Conservation (phyloP, 2,797 vertebrate genomes). For the Diglossa cyanea region DNA sequence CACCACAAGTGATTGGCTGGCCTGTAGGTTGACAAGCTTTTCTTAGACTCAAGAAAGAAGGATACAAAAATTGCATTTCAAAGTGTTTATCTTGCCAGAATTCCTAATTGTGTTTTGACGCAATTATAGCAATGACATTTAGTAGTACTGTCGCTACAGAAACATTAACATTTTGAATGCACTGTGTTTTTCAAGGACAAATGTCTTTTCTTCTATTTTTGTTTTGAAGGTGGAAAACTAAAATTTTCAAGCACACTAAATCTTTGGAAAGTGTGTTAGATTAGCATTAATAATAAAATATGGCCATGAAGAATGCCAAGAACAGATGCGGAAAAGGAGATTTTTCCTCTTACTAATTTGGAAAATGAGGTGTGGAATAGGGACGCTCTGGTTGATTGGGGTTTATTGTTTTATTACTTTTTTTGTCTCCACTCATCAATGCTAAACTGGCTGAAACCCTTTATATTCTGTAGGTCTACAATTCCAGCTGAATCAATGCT, state of each 20-base stretch:
- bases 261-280: background rate
- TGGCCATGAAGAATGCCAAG: background rate
- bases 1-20: slow-evolving; percentile 28
- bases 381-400: background rate
- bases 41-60: background rate
- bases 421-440: background rate
- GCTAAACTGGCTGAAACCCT: background rate
- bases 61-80: slow-evolving; percentile 5
- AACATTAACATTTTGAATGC: background rate
- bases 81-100: background rate
- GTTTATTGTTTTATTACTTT: background rate
- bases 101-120: background rate
- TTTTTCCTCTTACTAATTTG: background rate
- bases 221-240: background rate
- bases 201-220: background rate
- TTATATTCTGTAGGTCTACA: background rate
- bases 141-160: background rate
- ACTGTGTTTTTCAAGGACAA: background rate
- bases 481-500: background rate
- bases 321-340: background rate
- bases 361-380: background rate
- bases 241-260: background rate
- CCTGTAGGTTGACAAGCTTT: slow-evolving; percentile 18
- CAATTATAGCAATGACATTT: slow-evolving; percentile 21
- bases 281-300: background rate